Evolutionary conservation across 2,888 invertebrate genomes (phyloP), one percentile per base, ranked within the genome.

Genomic region (Actias luna): DNA sequence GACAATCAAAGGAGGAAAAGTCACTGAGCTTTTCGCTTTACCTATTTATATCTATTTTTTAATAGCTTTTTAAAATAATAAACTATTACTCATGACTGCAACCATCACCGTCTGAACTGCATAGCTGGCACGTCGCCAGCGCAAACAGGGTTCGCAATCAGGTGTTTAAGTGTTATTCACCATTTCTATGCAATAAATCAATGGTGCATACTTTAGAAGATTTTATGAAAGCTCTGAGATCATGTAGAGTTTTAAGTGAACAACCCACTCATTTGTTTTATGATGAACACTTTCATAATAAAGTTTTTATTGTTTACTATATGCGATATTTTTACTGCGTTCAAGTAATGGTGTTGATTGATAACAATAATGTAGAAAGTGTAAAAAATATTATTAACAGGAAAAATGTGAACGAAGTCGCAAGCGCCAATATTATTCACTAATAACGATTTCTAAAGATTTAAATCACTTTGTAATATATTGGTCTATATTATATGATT

Each of bases 101-200:
- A 29, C 55, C n/a, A n/a, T n/a, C n/a, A 16, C 16, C n/a, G 29
- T 7, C 16, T 29, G 16, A 29, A 27, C 29, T 55, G 55, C 29
- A 55, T 55, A 55, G n/a, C 27, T 55, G 55, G 55, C 55, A 8
- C 10, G n/a, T 16, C n/a, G 55, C 35, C 75, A 73, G 67, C 58
- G 64, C 63, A 59, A 65, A 68, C 71, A 78, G 71, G 70, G 67
- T 63, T 65, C 60, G 67, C 66, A 63, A 76, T 79, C 78, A 78
- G 79, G 78, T 79, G 79, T 78, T 73, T 73, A 76, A 75, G 73
- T 74, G 74, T 65, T 76, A 73, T 72, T 69, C 71, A 73, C 74
- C 71, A 77, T 80, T 77, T 75, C 55, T 42, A 55, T 42, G 22
- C 27, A 22, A 59, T 59, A 59, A 52, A 63, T 59, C 50, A 39